Base-by-base conservation (phyloP, 1,140 invertebrate species). In the Brachystomella parvula region DNA sequence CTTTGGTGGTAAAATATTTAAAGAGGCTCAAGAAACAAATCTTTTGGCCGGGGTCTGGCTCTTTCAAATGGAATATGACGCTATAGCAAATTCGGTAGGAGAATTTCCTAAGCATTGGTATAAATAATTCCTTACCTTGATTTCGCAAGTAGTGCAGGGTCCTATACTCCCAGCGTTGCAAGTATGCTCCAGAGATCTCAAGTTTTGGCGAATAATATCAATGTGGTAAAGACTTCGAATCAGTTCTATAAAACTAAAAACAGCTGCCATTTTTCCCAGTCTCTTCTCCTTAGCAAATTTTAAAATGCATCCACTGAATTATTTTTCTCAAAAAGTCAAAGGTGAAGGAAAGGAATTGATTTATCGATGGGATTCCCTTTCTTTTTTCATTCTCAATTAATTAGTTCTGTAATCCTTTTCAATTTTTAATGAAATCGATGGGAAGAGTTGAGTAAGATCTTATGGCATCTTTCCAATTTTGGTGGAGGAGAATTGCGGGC, bases 201-300 rank as follows among this genome's bases (percentile, higher is more conserved):
- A 53, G 24, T 53, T 53, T 26, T 53, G 49, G 12, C 49, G 12
- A 26, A 53, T 53, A 6, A 53, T 24, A 26, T 53, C 49, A 53
- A 53, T 53, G 21, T 53, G 49, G 24, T 53, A 53, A 24, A 53
- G 49, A 24, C 49, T 53, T 53, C 49, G 12, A 24, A 53, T 53
- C 6, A 53, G 12, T 53, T 53, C 49, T 12, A 53, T 24, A 24
- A 17, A 53, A 24, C 49, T 26, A 6, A 53, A 24, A 53, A 53
- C 12, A 6, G 21, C 49, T 24, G 9, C 49, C 49, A 53, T 53
- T 53, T 53, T 53, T 53, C 49, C 49, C 49, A 19, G 39, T 44
- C n/a, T 44, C n/a, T 9, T 44, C 9, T 44, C n/a, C n/a, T 44
- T 44, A 44, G 9, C 9, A 44, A 44, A 44, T 44, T 44, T 44